phyloP scores from a whole-genome alignment of 1,140 invertebrate genomes.

The Drosophila sturtevanti region DNA sequence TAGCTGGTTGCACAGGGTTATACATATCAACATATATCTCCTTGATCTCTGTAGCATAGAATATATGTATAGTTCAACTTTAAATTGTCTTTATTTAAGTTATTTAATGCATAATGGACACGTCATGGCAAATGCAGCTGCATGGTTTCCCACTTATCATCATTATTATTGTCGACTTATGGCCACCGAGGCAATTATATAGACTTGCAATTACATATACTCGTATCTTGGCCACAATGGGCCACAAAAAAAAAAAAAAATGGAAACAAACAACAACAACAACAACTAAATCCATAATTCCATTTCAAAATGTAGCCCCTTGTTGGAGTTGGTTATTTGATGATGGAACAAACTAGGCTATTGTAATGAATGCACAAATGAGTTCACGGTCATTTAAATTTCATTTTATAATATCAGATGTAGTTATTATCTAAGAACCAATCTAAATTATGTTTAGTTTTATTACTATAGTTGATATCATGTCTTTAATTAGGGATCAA shows the following conservation, averaged over 20 bases:
- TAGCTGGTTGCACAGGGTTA: background rate
- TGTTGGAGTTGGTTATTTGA: background rate
- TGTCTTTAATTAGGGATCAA: background rate
- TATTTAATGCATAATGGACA: background rate
- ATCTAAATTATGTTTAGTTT: background rate
- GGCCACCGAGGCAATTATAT: conserved; percentile 8
- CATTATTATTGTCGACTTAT: conserved; percentile 12
- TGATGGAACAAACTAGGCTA: background rate
- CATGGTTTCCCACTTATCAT: conserved; percentile 15
- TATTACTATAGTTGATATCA: background rate
- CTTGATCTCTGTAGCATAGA: background rate
- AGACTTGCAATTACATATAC: conserved; percentile 4
- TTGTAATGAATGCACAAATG: background rate
- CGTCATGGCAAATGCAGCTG: conserved; percentile 8
- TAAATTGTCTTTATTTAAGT: background rate
- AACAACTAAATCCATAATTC: too few species aligned
- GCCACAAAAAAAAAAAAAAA: background rate
- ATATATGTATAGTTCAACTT: background rate
- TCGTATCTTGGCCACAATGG: conserved; percentile 4
- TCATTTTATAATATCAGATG: background rate
- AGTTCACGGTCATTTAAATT: conserved; percentile 3
- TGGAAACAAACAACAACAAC: too few species aligned
- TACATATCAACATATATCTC: background rate
- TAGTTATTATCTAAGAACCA: background rate
- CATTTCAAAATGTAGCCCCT: background rate